Evolutionary conservation across 92 coral and sea anemone species (phyloP).

Genomic region (Scolanthus callimorphus): DNA sequence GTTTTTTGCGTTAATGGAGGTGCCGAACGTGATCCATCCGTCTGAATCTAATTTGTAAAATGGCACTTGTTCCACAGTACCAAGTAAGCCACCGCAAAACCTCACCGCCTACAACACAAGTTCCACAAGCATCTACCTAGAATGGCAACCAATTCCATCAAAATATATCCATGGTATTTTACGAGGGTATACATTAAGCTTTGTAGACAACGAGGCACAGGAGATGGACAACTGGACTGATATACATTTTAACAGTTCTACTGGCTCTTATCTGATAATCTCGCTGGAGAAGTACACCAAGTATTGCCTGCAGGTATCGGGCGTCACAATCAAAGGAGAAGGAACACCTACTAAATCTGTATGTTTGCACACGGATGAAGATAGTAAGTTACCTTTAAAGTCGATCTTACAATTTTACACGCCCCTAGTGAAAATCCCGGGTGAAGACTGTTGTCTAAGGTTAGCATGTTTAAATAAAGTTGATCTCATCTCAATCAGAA

Average conservation of each 20-base stretch:
- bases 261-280: conserved; percentile 25
- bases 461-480: no score
- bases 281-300: conserved; percentile 58
- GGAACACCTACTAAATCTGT: conserved; percentile 49
- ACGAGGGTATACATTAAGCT: conserved; percentile 59
- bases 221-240: conserved; percentile 21
- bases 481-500: no score
- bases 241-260: conserved; percentile 11
- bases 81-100: conserved; percentile 56
- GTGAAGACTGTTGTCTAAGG: no score
- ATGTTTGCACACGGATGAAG: conserved; percentile 63
- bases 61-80: no score
- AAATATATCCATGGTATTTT: conserved; percentile 61
- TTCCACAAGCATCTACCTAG: conserved; percentile 63
- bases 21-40: no score
- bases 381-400: no score
- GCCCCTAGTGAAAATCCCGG: no score
- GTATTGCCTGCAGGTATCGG: conserved; percentile 67
- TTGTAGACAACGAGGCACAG: conserved; percentile 17
- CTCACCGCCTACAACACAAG: conserved; percentile 55
- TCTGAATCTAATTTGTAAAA: no score
- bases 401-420: no score
- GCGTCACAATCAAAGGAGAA: conserved; percentile 70
- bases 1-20: no score
- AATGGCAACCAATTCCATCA: conserved; percentile 71